phyloP scores from a whole-genome alignment of 2,797 vertebrate species.

The Momotus momota region DNA sequence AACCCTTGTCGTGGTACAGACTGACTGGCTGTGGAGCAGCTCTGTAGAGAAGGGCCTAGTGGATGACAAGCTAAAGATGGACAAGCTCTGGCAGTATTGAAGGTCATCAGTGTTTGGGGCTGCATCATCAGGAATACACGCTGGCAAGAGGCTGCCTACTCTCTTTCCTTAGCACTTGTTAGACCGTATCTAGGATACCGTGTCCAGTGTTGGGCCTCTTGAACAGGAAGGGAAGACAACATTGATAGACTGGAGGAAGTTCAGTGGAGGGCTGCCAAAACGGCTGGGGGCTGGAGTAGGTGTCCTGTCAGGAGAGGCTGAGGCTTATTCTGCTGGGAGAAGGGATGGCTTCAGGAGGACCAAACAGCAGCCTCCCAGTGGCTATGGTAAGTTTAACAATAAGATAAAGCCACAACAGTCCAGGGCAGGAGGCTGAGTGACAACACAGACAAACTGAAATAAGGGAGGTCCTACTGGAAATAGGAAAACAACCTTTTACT shows the following conservation, averaged over 20 bases:
- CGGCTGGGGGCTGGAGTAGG: neutral
- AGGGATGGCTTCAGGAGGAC: neutral
- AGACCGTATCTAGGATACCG: neutral
- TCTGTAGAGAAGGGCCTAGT: neutral
- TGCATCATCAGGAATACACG: accelerated
- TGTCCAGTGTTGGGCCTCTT: neutral
- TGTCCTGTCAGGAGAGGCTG: neutral
- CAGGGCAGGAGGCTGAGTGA: neutral
- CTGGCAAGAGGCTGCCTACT: neutral
- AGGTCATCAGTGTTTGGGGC: neutral
- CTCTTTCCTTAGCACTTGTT: neutral
- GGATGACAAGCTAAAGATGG: neutral
- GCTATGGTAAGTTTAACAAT: neutral
- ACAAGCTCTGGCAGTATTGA: accelerated
- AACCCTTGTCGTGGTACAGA: neutral
- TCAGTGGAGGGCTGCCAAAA: neutral
- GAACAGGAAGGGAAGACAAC: neutral
- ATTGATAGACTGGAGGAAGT: neutral
- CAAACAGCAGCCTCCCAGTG: accelerated
- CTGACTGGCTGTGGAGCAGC: neutral
- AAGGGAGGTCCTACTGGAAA: neutral
- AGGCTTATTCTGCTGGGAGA: neutral
- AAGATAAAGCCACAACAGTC: neutral
- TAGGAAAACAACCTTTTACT: neutral
- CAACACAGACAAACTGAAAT: neutral